Base-by-base conservation (phyloP, 92 coral and sea anemone genomes). In the Epizoanthus scotinus region DNA sequence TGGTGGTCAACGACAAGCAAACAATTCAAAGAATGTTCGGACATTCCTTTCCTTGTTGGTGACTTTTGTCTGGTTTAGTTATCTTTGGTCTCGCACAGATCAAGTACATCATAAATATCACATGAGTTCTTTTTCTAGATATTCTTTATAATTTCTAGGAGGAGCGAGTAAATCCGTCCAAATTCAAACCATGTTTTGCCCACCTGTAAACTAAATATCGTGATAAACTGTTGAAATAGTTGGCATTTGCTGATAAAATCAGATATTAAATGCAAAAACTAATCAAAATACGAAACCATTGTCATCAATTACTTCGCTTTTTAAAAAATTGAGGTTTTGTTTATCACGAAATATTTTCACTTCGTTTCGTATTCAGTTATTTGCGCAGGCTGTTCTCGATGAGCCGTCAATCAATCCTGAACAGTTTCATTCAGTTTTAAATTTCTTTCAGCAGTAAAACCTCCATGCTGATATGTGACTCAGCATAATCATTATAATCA, bases 221-320 rank as follows among this genome's bases (percentile, higher is more conserved):
- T 14, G 31, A 28, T 38, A 28, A 63, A 63, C 69, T 14, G 21
- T 63, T 63, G 42, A 63, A 57, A 21, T 18, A 29, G 38, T 64
- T 64, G n/a, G 15, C 44, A 28, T 15, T 64, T 44, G 69, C 27
- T 29, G 69, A 64, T 64, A 29, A 64, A 31, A n/a, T 31, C 44
- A 18, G 47, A 61, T 73, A 71, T 69, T 69, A 49, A 69, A 49
- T 73, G 31, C 79, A 28, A 31, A 73, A 56, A 73, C 79, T 53
- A 73, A 55, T 73, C 31, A 73, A 56, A 55, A 73, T 29, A 26
- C 21, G 52, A 47, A 28, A 38, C 7, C 19, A n/a, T 56, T 29
- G n/a, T 26, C 18, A 73, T 56, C 20, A 73, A 27, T 49, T 55
- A 27, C 63, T 8, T 21, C 28, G 42, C 38, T 71, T 25, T 62